phyloP scores from a whole-genome alignment of 2,797 vertebrate species.

The Micropoecilia bifurca region DNA sequence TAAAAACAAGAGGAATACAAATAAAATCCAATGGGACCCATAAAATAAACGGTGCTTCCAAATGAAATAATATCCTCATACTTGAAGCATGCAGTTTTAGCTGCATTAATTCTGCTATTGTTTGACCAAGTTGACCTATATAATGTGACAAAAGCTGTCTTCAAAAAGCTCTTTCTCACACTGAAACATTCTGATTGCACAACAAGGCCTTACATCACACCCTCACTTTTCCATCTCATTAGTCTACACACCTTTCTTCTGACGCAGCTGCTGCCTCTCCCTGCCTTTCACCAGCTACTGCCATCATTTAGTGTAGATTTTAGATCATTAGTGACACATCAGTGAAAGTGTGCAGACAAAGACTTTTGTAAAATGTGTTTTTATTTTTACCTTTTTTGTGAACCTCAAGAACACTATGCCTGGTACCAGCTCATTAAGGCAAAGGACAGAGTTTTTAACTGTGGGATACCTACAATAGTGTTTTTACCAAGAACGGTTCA shows the following conservation, averaged over 20 bases:
- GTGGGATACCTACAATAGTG: conserved; percentile 57
- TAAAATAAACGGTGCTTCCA: conserved; percentile 3
- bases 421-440: conserved; percentile 59
- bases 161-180: conserved; percentile 59
- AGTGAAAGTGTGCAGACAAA: conserved; percentile 64
- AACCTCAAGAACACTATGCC: conserved; percentile 41
- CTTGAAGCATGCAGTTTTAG: conserved; percentile 9
- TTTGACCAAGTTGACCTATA: conserved; percentile 58
- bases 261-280: conserved; percentile 81
- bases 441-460: conserved; percentile 55
- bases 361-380: conserved; percentile 50
- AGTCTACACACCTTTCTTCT: conserved; percentile 84
- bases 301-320: conserved; percentile 78
- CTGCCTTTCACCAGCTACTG: conserved; percentile 79
- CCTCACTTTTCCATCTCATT: conserved; percentile 82
- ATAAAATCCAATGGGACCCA: conserved; percentile 2
- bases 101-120: conserved; percentile 38
- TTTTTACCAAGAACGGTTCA: conserved; percentile 56
- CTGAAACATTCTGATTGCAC: conserved; percentile 62
- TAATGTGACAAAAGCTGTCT: conserved; percentile 67
- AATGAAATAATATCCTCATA: conserved; percentile 32
- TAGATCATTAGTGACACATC: conserved; percentile 79
- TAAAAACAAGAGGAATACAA: conserved; percentile 14
- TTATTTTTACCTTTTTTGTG: conserved; percentile 43
- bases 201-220: conserved; percentile 72